Evolutionary conservation across 2,113 vertebrate genomes (phyloP).

Genomic region (Neofelis nebulosa): DNA sequence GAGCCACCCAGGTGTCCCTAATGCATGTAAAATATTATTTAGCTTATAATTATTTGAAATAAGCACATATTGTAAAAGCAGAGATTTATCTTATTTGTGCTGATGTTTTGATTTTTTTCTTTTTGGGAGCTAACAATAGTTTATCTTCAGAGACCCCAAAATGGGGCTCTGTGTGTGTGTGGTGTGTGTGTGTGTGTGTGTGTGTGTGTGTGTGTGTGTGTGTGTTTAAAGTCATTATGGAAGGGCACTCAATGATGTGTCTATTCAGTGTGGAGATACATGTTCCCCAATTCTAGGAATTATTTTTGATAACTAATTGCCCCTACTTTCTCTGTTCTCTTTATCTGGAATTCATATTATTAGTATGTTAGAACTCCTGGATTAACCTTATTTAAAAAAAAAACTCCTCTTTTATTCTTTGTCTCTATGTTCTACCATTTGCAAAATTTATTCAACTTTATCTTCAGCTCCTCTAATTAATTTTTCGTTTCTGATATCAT

Average conservation of each 20-base stretch:
- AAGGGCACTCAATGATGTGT: not conserved
- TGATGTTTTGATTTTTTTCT: conserved; percentile 2
- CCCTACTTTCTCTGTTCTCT: not conserved
- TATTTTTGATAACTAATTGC: not conserved
- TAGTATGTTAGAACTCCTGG: not conserved
- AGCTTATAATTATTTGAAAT: not conserved
- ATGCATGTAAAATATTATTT: not conserved
- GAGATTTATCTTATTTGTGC: not conserved
- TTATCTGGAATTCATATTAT: not conserved
- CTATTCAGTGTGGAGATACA: not conserved
- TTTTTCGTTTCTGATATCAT: not conserved
- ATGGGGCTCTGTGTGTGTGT: not conserved
- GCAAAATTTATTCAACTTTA: not conserved
- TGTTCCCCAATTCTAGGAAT: not conserved
- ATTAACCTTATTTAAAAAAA: not conserved
- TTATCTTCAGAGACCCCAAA: not conserved
- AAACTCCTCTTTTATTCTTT: not conserved
- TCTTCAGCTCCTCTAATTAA: not conserved
- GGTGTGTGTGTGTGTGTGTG: not conserved
- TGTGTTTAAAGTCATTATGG: not conserved
- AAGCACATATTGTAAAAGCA: not conserved
- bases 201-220: not conserved
- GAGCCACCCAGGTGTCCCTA: not conserved
- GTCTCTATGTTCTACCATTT: not conserved
- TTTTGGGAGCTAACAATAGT: not conserved